Evolutionary conservation across 2,797 vertebrate genomes (phyloP).

Genomic region (Tenualosa ilisha): DNA sequence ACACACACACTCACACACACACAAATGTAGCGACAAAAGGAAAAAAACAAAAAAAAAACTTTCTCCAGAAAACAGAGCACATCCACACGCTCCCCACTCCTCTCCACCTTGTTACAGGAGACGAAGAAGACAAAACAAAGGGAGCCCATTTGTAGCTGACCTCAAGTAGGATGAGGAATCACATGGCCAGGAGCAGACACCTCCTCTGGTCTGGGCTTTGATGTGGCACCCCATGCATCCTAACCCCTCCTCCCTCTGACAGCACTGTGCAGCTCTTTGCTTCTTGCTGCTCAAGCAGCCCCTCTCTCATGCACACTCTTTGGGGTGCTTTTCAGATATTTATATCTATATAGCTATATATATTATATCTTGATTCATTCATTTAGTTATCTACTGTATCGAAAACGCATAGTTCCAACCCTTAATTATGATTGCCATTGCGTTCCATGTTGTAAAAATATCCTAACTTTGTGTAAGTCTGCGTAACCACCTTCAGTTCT

Average conservation of each 20-base stretch:
- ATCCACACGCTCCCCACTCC: neutral
- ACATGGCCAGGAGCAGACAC: constrained; percentile 41
- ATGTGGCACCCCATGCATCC: neutral
- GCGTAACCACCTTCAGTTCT: too few species aligned
- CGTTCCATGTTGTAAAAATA: too few species aligned
- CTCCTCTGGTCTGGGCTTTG: neutral
- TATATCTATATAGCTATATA: neutral
- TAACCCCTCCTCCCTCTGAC: neutral
- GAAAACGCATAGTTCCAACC: too few species aligned
- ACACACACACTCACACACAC: constrained; percentile 12
- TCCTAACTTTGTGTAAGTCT: too few species aligned
- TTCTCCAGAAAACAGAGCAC: neutral
- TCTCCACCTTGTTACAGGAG: neutral
- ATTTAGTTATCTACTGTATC: neutral
- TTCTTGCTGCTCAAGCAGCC: neutral
- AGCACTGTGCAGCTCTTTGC: neutral
- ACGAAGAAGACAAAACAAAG: neutral
- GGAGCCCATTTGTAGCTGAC: constrained; percentile 39
- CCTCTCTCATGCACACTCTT: neutral
- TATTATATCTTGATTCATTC: neutral
- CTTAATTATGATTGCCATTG: too few species aligned
- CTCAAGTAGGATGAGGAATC: constrained; percentile 38
- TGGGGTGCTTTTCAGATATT: neutral
- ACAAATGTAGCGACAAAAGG: neutral
- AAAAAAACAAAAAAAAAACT: neutral